Evolutionary conservation across 2,888 invertebrate genomes (phyloP), one percentile per base, ranked within the genome.

Genomic region (Ypsolopha scabrella): DNA sequence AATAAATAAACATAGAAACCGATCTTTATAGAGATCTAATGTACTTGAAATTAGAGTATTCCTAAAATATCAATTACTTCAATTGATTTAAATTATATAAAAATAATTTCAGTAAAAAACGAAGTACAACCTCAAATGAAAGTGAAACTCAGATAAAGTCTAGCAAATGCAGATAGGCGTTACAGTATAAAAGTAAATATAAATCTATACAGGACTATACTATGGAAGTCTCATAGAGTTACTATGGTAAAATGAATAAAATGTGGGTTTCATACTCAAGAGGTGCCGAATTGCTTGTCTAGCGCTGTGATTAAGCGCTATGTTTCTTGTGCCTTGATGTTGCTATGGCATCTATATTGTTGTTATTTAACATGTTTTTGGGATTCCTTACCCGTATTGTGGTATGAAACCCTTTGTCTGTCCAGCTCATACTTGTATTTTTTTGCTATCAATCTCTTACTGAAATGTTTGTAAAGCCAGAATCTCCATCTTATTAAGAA

Each of bases 201-300:
- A 71, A 73, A 70, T 72, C 78, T 81, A 80, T 78, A 80, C 75
- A 80, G 71, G 70, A 75, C 73, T 80, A 80, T 69, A 57, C 77
- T 81, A 83, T 73, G 80, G 79, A 80, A 81, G 81, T 80, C 73
- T 78, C 70, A 67, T 70, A 57, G 61, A 58, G 64, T 60, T 45
- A 41, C 14, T 41, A 9, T 33, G n/a, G 39, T 24, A 46, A 52
- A 54, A 59, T 60, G 70, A 75, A 92, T 94, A 94, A 88, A 94
- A 88, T 81, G 94, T 94, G 74, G n/a, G n/a, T n/a, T n/a, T n/a
- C n/a, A n/a, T n/a, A n/a, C n/a, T 94, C 94, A 70, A 92, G 93
- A 68, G 90, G 87, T 61, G 91, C 91, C 62, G 88, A n/a, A n/a
- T n/a, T n/a, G n/a, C n/a, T n/a, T n/a, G n/a, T n/a, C n/a, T n/a